These are phyloP conservation scores for Pygocentrus nattereri DNA, from an alignment of 2,797 vertebrate genomes.

Conservation along the genomic window DNA sequence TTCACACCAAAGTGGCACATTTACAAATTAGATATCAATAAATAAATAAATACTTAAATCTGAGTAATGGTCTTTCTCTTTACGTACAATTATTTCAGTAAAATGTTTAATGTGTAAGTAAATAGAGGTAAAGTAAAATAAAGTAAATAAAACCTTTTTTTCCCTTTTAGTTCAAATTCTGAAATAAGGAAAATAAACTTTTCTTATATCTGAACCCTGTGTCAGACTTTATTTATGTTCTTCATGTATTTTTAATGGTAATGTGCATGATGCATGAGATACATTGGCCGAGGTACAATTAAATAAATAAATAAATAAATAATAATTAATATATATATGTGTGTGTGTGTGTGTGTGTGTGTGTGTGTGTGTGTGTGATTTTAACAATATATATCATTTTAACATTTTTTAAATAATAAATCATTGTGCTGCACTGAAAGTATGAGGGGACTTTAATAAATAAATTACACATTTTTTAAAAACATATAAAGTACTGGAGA, in stretches of 20 bases:
- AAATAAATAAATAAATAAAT: too few relatives aligned
- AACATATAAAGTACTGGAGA: too few relatives aligned
- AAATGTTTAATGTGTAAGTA: not conserved
- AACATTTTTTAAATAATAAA: too few relatives aligned
- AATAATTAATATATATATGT: too few relatives aligned
- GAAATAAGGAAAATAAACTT: not conserved
- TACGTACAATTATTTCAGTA: not conserved
- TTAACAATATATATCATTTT: too few relatives aligned
- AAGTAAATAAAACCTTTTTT: not conserved
- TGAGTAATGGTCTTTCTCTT: not conserved
- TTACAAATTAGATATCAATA: not conserved
- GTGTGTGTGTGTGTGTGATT: too few relatives aligned
- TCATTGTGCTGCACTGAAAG: too few relatives aligned
- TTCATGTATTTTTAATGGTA: not conserved
- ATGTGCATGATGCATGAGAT: too few relatives aligned
- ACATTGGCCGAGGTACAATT: too few relatives aligned
- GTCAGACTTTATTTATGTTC: not conserved
- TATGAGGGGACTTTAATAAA: too few relatives aligned
- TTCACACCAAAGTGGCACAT: not conserved
- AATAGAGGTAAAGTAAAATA: not conserved
- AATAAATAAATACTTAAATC: not conserved
- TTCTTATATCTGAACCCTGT: not conserved
- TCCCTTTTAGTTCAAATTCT: not conserved
- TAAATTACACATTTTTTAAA: too few relatives aligned
- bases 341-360: too few relatives aligned